Evolutionary conservation across 2,797 vertebrate genomes (phyloP).

Genomic region (Ceryle rudis): DNA sequence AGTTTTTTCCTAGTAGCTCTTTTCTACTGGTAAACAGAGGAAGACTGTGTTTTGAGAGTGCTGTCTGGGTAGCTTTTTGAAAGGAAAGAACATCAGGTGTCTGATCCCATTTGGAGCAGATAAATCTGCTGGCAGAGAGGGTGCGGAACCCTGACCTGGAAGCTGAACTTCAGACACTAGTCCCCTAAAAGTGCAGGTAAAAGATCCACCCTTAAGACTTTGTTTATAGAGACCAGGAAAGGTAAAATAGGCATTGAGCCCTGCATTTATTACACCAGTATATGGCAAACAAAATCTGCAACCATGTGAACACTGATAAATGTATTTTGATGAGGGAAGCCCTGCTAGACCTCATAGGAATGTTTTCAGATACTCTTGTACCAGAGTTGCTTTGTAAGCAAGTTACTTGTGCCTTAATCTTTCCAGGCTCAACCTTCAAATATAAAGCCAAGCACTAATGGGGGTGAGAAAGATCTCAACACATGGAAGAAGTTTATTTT

Average conservation of each 20-base stretch:
- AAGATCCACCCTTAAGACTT: background rate
- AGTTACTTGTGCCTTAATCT: background rate
- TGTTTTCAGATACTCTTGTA: background rate
- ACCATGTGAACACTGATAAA: background rate
- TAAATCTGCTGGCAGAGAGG: background rate
- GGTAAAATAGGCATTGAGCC: background rate
- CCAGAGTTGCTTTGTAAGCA: slow-evolving; percentile 4
- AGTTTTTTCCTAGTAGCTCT: background rate
- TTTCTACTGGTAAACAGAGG: background rate
- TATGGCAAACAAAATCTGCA: background rate
- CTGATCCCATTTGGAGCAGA: background rate
- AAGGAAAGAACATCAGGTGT: background rate
- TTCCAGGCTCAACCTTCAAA: background rate
- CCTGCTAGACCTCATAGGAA: background rate
- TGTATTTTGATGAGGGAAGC: background rate
- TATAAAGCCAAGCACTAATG: background rate
- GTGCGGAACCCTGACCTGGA: background rate
- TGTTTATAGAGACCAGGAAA: background rate
- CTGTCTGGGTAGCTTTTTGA: background rate
- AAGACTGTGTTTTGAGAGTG: background rate
- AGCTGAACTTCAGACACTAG: background rate
- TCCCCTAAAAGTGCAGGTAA: background rate
- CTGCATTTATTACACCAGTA: background rate
- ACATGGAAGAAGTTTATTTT: background rate
- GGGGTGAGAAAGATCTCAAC: background rate